Evolutionary conservation across 2,888 invertebrate species (phyloP), one percentile per base, ranked within the genome.

Genomic region (Macrosoma leucophasiata): DNA sequence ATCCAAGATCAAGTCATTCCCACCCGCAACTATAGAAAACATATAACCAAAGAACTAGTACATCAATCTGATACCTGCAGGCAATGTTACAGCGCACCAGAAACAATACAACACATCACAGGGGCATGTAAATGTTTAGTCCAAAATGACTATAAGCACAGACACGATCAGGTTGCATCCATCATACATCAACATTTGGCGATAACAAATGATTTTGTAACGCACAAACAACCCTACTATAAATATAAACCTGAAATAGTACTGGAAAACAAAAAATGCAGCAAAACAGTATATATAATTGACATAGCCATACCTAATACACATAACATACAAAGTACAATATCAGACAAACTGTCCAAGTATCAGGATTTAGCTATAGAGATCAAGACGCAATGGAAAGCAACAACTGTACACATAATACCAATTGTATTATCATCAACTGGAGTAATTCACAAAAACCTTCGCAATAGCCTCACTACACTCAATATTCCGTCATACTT

Each of bases 21-120:
- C 30, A 39, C 48, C 41, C 39, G 36, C 49, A 47, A 35, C 25
- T 35, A 35, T 8, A 20, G 26, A 14, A 33, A 25, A 14, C 10
- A 13, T 14, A 25, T 22, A 12, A 11, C 12, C 2, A 10, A 22
- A 22, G 11, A 5, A n/a, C n/a, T n/a, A n/a, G n/a, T n/a, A n/a
- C n/a, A n/a, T n/a, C n/a, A n/a, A n/a, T n/a, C n/a, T 21, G 29
- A 30, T 8, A n/a, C 14, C 11, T 42, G 38, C 14, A 24, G 38
- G 7, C 19, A 23, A 27, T 41, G 35, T 12, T 20, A 34, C 13
- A 35, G 32, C 8, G 2, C 25, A 2, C 31, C 24, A 5, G 29
- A 34, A 20, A 36, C 27, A 7, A 36, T 36, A 2, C 36, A 36
- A 26, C 36, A 36, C 13, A 23, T 36, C 5, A 37, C 37, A 25